Percentiles rank a stretch among this genome's conserved stretches.
Evolutionary conservation across 2,113 vertebrate species (phyloP).

Genomic region (Tenebrosternarchus preto): DNA sequence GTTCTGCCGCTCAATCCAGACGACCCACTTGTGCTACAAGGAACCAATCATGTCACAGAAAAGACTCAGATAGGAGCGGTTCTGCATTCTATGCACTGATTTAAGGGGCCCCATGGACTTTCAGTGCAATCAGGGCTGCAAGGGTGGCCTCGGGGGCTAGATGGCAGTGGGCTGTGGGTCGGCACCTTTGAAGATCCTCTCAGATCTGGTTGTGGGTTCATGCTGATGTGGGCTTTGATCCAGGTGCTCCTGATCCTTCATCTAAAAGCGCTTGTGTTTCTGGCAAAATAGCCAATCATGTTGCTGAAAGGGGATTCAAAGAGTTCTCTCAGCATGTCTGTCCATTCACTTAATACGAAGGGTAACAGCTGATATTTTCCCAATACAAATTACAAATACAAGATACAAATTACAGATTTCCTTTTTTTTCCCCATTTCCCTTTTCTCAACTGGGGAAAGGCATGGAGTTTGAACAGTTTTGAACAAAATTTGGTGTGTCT

Average conservation of each 20-base stretch:
- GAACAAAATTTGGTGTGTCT: conserved; percentile 59
- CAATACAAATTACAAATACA: too few relatives aligned
- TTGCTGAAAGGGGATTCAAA: neutral
- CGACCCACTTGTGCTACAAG: conserved; percentile 51
- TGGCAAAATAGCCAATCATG: conserved; percentile 35
- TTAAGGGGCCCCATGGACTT: conserved; percentile 53
- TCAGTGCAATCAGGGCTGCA: conserved; percentile 64
- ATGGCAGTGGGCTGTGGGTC: conserved; percentile 33
- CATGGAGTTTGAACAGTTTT: conserved; percentile 39
- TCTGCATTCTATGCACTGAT: conserved; percentile 32
- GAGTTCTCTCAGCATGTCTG: neutral
- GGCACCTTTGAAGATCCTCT: conserved; percentile 60
- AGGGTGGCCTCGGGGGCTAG: conserved; percentile 22
- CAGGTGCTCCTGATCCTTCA: conserved; percentile 50
- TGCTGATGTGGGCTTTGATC: conserved; percentile 66
- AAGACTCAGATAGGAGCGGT: conserved; percentile 15
- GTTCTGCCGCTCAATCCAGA: conserved; percentile 60
- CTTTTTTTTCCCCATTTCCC: conserved; percentile 23
- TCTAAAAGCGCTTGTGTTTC: conserved; percentile 48
- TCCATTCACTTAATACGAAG: neutral
- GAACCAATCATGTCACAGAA: conserved; percentile 25
- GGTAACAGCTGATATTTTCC: neutral
- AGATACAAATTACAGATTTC: neutral
- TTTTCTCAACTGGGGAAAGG: neutral
- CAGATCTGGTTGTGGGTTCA: conserved; percentile 58